Conservation (phyloP, 1,140 invertebrate genomes). For the Drosophila subpulchrella region DNA sequence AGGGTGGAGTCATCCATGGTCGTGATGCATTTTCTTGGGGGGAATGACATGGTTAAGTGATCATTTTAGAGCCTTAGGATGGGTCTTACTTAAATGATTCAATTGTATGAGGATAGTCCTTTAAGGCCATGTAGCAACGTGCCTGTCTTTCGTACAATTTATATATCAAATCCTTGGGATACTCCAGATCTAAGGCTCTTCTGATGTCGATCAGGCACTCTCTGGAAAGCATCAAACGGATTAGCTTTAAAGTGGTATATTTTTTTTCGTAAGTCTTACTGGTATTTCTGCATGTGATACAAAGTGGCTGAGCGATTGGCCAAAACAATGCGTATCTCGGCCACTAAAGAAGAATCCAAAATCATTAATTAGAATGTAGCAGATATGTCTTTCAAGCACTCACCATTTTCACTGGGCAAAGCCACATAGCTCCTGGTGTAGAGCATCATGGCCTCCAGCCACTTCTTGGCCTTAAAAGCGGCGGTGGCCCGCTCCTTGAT, state of each 20-base stretch:
- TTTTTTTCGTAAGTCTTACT: slow-evolving; percentile 5
- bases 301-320: slow-evolving; percentile 95
- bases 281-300: slow-evolving; percentile 89
- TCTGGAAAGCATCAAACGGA: slow-evolving; percentile 77
- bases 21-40: slow-evolving; percentile 86
- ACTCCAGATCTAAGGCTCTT: slow-evolving; percentile 88
- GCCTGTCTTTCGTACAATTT: slow-evolving; percentile 92
- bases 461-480: slow-evolving; percentile 91
- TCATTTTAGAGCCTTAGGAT: not conserved
- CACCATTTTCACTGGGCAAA: slow-evolving; percentile 88
- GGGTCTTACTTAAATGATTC: slow-evolving; percentile 86
- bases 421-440: slow-evolving; percentile 90
- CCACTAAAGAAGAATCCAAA: slow-evolving; percentile 65
- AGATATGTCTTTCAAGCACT: slow-evolving; percentile 8
- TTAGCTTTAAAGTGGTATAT: not conserved
- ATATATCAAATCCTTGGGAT: slow-evolving; percentile 90
- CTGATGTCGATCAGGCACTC: slow-evolving; percentile 89
- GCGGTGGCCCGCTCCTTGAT: slow-evolving; percentile 92
- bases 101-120: slow-evolving; percentile 89
- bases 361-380: too few relatives aligned
- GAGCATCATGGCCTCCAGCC: slow-evolving; percentile 88
- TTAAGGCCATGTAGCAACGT: slow-evolving; percentile 90
- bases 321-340: slow-evolving; percentile 90
- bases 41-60: not conserved
- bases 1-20: slow-evolving; percentile 88